phyloP scores from a whole-genome alignment of 1,140 invertebrate species.

The Dufourea novaeangliae region DNA sequence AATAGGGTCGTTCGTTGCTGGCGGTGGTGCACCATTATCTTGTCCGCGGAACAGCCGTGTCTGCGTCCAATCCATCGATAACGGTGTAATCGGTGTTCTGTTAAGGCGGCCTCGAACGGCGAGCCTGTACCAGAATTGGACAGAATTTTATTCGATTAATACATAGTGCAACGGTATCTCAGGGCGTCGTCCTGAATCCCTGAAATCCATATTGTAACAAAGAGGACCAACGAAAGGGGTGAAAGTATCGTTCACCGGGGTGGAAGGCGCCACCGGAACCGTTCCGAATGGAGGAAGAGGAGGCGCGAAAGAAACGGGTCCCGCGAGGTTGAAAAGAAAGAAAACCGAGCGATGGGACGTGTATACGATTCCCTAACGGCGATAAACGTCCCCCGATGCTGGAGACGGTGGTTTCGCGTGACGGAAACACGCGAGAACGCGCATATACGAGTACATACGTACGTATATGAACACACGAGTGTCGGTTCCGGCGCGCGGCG shows the following conservation, averaged over 20 bases:
- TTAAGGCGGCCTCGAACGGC: slow-evolving; percentile 59
- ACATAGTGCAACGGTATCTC: too few relatives aligned
- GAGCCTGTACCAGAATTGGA: too few relatives aligned
- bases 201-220: background rate
- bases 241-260: background rate
- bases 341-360: slow-evolving; percentile 19
- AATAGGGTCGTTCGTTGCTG: slow-evolving; percentile 51
- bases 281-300: slow-evolving; percentile 1
- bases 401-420: slow-evolving; percentile 48
- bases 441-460: slow-evolving; percentile 50
- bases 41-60: slow-evolving; percentile 57
- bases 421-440: slow-evolving; percentile 59
- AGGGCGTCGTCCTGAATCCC: too few relatives aligned
- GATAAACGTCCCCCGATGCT: slow-evolving; percentile 50
- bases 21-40: slow-evolving; percentile 59
- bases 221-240: background rate
- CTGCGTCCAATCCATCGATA: slow-evolving; percentile 48
- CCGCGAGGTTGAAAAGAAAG: background rate
- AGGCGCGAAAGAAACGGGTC: background rate
- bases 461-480: too few relatives aligned
- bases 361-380: slow-evolving; percentile 54
- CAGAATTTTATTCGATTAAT: too few relatives aligned
- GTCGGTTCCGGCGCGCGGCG: slow-evolving; percentile 38
- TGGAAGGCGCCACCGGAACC: slow-evolving; percentile 57
- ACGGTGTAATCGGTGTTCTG: slow-evolving; percentile 65